phyloP scores from a whole-genome alignment of 2,797 vertebrate genomes.

The Pipistrellus pipistrellus region DNA sequence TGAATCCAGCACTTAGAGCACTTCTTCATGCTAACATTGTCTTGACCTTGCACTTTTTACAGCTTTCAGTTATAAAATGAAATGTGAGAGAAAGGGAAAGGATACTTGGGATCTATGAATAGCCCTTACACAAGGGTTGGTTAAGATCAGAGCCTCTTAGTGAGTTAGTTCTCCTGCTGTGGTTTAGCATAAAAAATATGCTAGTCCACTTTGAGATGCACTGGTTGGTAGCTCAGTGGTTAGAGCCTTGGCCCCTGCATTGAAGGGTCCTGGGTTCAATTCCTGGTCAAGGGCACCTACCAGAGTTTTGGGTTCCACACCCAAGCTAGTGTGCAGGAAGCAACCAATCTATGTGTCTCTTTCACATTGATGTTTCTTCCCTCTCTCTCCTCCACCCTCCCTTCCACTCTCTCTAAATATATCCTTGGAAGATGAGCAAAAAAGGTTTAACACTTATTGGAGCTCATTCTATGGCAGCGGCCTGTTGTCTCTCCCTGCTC shows the following conservation, averaged over 20 bases:
- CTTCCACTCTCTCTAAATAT: too few relatives aligned
- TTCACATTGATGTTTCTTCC: too few relatives aligned
- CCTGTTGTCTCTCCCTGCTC: background rate
- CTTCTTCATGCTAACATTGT: background rate
- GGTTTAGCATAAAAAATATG: slow-evolving; percentile 5
- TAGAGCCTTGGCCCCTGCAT: too few relatives aligned
- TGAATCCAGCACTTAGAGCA: background rate
- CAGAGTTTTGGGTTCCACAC: too few relatives aligned
- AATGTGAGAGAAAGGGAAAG: background rate
- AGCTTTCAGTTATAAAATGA: slow-evolving; percentile 29
- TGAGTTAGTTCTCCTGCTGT: background rate
- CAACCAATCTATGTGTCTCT: too few relatives aligned
- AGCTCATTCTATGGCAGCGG: background rate
- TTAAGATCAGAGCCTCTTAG: background rate
- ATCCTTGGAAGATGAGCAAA: too few relatives aligned
- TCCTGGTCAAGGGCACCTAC: too few relatives aligned
- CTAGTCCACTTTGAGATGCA: background rate
- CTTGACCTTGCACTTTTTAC: background rate
- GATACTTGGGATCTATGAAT: background rate
- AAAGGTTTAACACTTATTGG: background rate
- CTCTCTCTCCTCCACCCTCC: too few relatives aligned
- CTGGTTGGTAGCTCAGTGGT: too few relatives aligned
- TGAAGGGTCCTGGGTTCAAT: too few relatives aligned
- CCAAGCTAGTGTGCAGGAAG: too few relatives aligned
- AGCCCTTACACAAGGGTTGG: background rate